These are phyloP conservation scores for Encarsia formosa DNA, from an alignment of 2,888 invertebrate species.

Conservation along the genomic window DNA sequence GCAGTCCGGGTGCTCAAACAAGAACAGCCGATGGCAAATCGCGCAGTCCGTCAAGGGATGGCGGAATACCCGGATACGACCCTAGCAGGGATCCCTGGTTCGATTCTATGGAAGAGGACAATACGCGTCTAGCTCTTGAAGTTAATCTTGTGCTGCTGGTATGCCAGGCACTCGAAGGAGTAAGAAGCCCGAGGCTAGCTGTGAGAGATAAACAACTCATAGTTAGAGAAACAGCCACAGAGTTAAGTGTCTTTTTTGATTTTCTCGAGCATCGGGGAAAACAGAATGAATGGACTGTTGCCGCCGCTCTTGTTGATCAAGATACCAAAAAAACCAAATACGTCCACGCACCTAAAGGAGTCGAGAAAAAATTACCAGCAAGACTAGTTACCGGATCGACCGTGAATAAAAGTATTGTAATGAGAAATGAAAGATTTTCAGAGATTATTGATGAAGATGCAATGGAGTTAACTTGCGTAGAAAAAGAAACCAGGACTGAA, in stretches of 20 bases:
- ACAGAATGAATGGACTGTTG: slow-evolving; percentile 31
- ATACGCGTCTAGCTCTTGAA: slow-evolving; percentile 46
- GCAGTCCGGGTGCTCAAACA: slow-evolving; percentile 22
- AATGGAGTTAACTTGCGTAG: slow-evolving; percentile 6
- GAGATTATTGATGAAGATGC: slow-evolving; percentile 21
- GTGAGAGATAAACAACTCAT: slow-evolving; percentile 46
- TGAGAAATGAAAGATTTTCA: slow-evolving; percentile 10
- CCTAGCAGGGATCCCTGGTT: slow-evolving; percentile 46
- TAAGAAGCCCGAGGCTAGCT: slow-evolving; percentile 45
- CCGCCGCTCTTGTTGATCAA: slow-evolving; percentile 36
- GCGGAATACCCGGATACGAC: background rate
- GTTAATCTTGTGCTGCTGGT: slow-evolving; percentile 46
- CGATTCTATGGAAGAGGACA: slow-evolving; percentile 48
- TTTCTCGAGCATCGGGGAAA: slow-evolving; percentile 42
- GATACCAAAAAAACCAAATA: slow-evolving; percentile 30
- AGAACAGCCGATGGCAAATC: slow-evolving; percentile 6
- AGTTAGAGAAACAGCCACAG: slow-evolving; percentile 47
- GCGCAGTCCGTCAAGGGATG: slow-evolving; percentile 22
- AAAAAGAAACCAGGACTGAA: slow-evolving; percentile 28
- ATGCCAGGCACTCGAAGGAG: slow-evolving; percentile 47
- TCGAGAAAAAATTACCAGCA: slow-evolving; percentile 33
- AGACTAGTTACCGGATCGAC: slow-evolving; percentile 37
- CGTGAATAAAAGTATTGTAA: slow-evolving; percentile 27
- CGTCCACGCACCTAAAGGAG: background rate
- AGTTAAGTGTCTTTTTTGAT: slow-evolving; percentile 47